Conservation (phyloP, 2,888 invertebrate species). For the Lithosia quadra region DNA sequence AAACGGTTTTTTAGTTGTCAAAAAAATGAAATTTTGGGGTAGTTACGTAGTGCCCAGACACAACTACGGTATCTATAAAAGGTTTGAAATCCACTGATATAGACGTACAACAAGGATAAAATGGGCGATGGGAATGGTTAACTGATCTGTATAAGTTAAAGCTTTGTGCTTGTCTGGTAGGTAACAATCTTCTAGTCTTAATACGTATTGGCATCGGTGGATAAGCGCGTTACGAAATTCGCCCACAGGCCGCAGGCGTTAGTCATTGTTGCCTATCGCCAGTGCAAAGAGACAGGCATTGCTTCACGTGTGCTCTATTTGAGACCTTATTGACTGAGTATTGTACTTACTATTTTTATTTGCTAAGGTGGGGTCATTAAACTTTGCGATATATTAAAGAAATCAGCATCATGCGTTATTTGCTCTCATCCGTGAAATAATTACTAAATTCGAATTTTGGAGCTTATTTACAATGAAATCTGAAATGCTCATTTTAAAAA, state of each 20-base stretch:
- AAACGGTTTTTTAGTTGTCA: too few relatives aligned
- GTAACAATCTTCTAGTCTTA: conserved; percentile 76
- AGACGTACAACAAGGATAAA: neutral
- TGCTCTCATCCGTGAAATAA: neutral
- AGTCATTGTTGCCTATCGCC: conserved; percentile 80
- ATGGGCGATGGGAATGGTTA: conserved; percentile 25
- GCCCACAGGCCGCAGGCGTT: conserved; percentile 69
- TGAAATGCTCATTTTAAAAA: too few relatives aligned
- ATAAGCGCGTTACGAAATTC: conserved; percentile 72
- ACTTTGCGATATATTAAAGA: neutral
- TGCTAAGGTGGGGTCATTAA: neutral
- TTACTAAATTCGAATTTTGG: neutral
- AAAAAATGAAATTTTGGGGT: too few relatives aligned
- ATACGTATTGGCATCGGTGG: conserved; percentile 74
- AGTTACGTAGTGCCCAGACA: neutral
- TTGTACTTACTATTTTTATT: conserved; percentile 25
- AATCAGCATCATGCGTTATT: neutral
- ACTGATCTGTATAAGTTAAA: conserved; percentile 71
- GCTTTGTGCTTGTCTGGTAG: conserved; percentile 48
- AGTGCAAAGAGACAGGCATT: conserved; percentile 54
- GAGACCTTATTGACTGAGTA: conserved; percentile 44
- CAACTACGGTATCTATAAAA: neutral
- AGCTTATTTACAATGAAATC: too few relatives aligned
- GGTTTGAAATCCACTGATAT: neutral
- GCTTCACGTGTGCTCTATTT: conserved; percentile 52